Conservation (phyloP, 2,113 vertebrate genomes). For the Oreochromis tanganicae region DNA sequence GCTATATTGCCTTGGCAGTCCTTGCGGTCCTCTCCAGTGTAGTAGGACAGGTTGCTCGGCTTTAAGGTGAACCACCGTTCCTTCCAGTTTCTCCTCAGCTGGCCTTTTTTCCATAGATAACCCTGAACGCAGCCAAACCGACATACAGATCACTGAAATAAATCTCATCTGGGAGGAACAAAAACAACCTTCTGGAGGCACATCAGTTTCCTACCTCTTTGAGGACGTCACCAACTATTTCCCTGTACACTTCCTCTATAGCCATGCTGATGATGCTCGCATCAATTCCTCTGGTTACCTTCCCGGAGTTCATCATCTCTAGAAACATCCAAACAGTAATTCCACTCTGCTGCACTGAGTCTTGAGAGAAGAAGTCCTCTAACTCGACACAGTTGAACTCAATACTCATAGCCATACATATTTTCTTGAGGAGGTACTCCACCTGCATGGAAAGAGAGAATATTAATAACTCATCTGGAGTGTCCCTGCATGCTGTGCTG, state of each 20-base stretch:
- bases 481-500: not conserved
- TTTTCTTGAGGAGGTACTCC: conserved; percentile 92
- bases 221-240: conserved; percentile 89
- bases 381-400: conserved; percentile 84
- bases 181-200: not conserved
- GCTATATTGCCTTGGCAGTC: conserved; percentile 86
- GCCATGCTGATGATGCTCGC: conserved; percentile 84
- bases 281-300: conserved; percentile 78
- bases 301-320: conserved; percentile 87
- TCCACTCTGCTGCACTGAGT: conserved; percentile 72
- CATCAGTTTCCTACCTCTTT: conserved; percentile 80
- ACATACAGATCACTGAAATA: not conserved
- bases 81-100: conserved; percentile 90
- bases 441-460: conserved; percentile 68
- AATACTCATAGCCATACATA: conserved; percentile 82
- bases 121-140: conserved; percentile 72
- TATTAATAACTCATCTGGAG: not conserved
- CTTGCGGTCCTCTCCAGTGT: conserved; percentile 83
- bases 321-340: conserved; percentile 90
- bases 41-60: conserved; percentile 85
- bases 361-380: conserved; percentile 85
- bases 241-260: conserved; percentile 89
- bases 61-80: conserved; percentile 93
- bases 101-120: conserved; percentile 93
- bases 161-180: not conserved